These are phyloP conservation scores for Ochlodes sylvanus DNA, from an alignment of 2,888 invertebrate species.

Conservation along the genomic window DNA sequence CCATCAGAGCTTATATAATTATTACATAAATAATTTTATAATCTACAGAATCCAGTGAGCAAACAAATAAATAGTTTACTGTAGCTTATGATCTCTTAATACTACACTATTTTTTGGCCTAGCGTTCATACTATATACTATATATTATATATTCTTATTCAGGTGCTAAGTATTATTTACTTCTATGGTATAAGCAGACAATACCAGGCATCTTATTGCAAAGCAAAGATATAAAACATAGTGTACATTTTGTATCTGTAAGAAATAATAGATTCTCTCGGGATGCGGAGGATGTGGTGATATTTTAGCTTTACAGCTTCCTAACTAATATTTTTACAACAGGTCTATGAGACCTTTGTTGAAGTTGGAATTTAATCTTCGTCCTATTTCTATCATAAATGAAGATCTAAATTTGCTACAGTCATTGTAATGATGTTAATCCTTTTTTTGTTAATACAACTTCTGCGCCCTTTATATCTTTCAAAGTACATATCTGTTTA, in stretches of 20 bases:
- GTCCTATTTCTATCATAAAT: slow-evolving; percentile 46
- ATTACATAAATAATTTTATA: background rate
- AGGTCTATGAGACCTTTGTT: slow-evolving; percentile 69
- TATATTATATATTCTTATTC: slow-evolving; percentile 45
- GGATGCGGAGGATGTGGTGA: slow-evolving; percentile 72
- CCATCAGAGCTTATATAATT: background rate
- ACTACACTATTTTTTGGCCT: slow-evolving; percentile 33
- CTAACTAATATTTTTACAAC: slow-evolving; percentile 63
- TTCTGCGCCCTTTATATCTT: slow-evolving; percentile 52
- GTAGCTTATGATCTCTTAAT: background rate
- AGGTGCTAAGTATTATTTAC: slow-evolving; percentile 52
- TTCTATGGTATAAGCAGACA: slow-evolving; percentile 67
- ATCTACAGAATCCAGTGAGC: background rate
- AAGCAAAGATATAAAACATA: slow-evolving; percentile 67
- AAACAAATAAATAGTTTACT: background rate
- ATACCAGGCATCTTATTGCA: slow-evolving; percentile 75
- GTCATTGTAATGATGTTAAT: slow-evolving; percentile 8
- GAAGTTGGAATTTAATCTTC: slow-evolving; percentile 50
- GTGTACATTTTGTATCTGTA: slow-evolving; percentile 62
- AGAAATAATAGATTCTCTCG: slow-evolving; percentile 67
- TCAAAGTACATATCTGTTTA: slow-evolving; percentile 76
- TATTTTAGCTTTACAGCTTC: slow-evolving; percentile 83
- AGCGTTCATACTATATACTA: slow-evolving; percentile 37
- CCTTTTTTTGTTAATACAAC: slow-evolving; percentile 46
- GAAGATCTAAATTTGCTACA: slow-evolving; percentile 26